Conservation (phyloP, 1,140 invertebrate species). For the Solen grandis region DNA sequence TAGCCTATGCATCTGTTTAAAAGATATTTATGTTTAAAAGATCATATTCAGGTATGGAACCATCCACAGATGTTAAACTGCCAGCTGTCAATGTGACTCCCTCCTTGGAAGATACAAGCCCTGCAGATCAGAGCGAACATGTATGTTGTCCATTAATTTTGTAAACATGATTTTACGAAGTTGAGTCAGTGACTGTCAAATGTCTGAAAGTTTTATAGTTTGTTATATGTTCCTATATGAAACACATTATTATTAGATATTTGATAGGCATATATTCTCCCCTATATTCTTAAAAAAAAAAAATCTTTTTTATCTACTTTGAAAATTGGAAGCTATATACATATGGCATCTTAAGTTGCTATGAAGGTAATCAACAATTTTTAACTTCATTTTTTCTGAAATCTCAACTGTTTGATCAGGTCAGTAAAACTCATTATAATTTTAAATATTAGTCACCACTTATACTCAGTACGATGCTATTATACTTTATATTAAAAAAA, state of each 20-base stretch:
- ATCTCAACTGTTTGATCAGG: constrained; percentile 1
- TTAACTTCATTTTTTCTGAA: no score
- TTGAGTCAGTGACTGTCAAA: no score
- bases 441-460: not conserved
- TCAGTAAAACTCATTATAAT: constrained; percentile 21
- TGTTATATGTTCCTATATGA: no score
- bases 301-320: no score
- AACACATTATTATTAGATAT: no score
- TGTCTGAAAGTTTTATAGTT: no score
- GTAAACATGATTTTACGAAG: not conserved
- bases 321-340: no score
- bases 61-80: not conserved
- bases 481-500: constrained; percentile 14
- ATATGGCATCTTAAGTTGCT: no score
- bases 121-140: constrained; percentile 28
- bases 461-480: not conserved
- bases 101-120: constrained; percentile 25
- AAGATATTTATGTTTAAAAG: not conserved
- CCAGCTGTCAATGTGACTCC: constrained; percentile 7
- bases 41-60: constrained; percentile 26
- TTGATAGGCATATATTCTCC: no score
- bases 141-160: constrained; percentile 26
- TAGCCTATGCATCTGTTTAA: not conserved
- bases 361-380: no score
- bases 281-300: no score